Evolutionary conservation across 2,888 invertebrate genomes (phyloP), one percentile per base, ranked within the genome.

Genomic region (Lacanobia wlatinum): DNA sequence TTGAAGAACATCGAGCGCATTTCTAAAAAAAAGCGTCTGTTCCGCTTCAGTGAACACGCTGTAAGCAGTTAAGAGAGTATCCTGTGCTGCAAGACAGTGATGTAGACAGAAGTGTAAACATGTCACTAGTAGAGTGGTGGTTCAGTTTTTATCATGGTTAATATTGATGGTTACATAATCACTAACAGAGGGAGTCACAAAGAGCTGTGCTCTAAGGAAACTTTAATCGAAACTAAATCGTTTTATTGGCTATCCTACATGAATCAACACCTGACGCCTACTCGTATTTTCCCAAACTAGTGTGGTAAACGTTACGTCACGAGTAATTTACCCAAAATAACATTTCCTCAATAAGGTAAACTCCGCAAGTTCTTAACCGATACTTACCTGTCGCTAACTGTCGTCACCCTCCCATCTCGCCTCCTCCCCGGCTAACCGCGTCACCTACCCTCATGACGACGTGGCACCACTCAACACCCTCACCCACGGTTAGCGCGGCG

Each of bases 391-490:
- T 53, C 5, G 16, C 16, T 5, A 1, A 5, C 18, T 14, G 55
- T 28, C 23, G 38, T 18, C 38, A 7, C 28, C 1, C 28, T 9
- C 2, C 12, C 16, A 14, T 10, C 67, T 0, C 34, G 43, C 0
- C 43, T 6, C 18, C 52, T 40, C 46, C 0, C 52, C 46, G n/a
- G 56, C 10, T 23, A 38, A 9, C 50, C 61, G 46, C 73, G 50
- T 8, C 61, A 61, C 21, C 50, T n/a, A 4, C 34, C 53, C 68
- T 48, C 43, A 65, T 16, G 18, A 34, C 40, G 21, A 18, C 53
- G 67, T 48, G 63, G n/a, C 70, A 34, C 40, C 55, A 77, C 34
- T 34, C 12, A 23, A 56, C 70, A 48, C 55, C n/a, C 53, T 34
- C 28, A 50, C 21, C 52, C 28, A 43, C 28, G 8, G 50, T 38